phyloP scores from a whole-genome alignment of 1,140 invertebrate genomes.

The Elymnias hypermnestra region DNA sequence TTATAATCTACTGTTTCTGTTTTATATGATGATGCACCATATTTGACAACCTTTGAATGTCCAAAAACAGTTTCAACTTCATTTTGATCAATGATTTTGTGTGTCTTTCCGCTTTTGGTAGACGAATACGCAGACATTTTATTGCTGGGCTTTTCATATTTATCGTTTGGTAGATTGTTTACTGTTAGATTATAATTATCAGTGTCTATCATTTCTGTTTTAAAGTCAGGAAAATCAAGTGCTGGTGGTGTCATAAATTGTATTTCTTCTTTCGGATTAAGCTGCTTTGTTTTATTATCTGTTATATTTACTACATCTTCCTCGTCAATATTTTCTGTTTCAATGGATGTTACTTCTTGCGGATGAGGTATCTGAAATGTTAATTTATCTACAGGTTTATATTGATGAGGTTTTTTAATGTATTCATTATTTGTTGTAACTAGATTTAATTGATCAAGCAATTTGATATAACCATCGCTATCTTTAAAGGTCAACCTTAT shows the following conservation, averaged over 20 bases:
- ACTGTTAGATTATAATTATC: constrained; percentile 1
- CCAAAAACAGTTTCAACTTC: constrained; percentile 48
- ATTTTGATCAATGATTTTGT: constrained; percentile 10
- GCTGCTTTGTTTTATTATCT: neutral
- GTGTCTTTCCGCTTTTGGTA: constrained; percentile 11
- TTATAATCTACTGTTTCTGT: neutral
- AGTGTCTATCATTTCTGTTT: constrained; percentile 20
- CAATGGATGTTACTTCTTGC: too few relatives aligned
- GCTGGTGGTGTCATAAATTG: constrained; percentile 14
- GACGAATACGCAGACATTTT: constrained; percentile 7
- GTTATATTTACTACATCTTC: neutral
- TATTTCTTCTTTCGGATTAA: constrained; percentile 3
- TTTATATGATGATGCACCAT: constrained; percentile 25
- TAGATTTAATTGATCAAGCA: too few relatives aligned
- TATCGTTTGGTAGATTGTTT: neutral
- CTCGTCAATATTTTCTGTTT: neutral
- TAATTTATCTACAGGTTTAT: neutral
- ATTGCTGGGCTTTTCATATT: constrained; percentile 1
- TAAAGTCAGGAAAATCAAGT: constrained; percentile 22
- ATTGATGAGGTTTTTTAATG: neutral
- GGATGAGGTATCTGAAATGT: too few relatives aligned
- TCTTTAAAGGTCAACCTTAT: too few relatives aligned
- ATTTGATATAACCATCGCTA: too few relatives aligned
- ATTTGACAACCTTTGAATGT: constrained; percentile 49
- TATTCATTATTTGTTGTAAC: too few relatives aligned